A percentile compares a stretch with the other conserved stretches of the same genome.
phyloP scores from a whole-genome alignment of 1,140 invertebrate genomes.

The Conus ventricosus region DNA sequence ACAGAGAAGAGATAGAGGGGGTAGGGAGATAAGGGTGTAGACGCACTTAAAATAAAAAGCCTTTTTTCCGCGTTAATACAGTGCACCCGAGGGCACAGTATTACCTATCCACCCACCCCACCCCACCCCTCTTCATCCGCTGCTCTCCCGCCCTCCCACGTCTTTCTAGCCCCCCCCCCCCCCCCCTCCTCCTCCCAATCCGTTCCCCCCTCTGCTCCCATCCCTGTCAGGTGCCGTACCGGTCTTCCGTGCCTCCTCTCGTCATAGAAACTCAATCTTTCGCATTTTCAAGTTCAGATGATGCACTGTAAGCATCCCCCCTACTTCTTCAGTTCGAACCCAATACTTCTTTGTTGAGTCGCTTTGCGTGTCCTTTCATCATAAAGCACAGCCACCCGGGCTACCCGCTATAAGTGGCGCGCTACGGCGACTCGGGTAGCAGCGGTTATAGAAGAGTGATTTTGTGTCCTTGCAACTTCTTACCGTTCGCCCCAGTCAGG shows the following conservation, averaged over 20 bases:
- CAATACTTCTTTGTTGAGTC: constrained; percentile 1
- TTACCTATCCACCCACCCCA: background rate
- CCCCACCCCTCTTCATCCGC: too few species aligned
- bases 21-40: background rate
- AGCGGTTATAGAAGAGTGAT: constrained; percentile 7
- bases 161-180: background rate
- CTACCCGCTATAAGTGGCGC: background rate
- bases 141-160: too few species aligned
- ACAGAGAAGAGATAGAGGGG: background rate
- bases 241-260: background rate
- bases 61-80: background rate
- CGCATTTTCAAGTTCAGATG: background rate
- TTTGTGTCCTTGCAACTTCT: constrained; percentile 3
- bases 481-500: background rate
- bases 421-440: background rate
- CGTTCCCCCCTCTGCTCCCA: too few species aligned
- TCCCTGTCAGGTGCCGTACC: too few species aligned
- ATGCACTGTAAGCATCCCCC: background rate
- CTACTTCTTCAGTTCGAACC: background rate
- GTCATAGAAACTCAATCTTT: background rate
- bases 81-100: background rate
- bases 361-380: background rate
- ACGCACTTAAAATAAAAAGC: constrained; percentile 7
- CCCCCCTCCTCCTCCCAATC: background rate
- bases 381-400: background rate